These are phyloP conservation scores for Phragmatobia fuliginosa DNA, from an alignment of 2,888 invertebrate genomes.

Conservation along the genomic window DNA sequence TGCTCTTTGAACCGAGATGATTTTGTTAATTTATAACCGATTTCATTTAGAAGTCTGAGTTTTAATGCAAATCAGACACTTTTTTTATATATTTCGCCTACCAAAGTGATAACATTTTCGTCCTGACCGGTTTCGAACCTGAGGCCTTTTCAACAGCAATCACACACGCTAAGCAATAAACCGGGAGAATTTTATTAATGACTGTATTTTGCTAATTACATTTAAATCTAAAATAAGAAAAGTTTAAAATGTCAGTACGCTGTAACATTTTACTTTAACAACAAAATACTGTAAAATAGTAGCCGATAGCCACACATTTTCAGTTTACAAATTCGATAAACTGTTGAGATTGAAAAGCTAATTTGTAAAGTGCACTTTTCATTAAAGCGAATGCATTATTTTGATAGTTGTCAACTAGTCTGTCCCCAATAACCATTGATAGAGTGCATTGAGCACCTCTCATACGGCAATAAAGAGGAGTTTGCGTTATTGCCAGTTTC, in stretches of 20 bases:
- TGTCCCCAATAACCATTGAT: not conserved
- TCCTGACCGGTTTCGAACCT: too few relatives aligned
- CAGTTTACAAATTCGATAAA: not conserved
- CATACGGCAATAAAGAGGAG: not conserved
- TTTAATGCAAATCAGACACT: not conserved
- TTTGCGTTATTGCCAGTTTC: conserved; percentile 5
- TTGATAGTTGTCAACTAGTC: not conserved
- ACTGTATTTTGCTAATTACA: not conserved
- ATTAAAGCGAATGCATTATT: not conserved
- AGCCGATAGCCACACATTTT: too few relatives aligned
- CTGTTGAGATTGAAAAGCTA: not conserved
- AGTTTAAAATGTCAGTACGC: too few relatives aligned
- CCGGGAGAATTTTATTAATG: too few relatives aligned
- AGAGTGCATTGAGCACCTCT: not conserved
- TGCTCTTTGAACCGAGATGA: not conserved
- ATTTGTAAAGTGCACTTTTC: not conserved
- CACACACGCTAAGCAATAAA: too few relatives aligned
- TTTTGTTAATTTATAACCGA: not conserved
- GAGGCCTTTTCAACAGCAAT: too few relatives aligned
- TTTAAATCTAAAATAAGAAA: too few relatives aligned
- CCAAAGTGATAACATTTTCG: too few relatives aligned
- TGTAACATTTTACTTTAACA: too few relatives aligned
- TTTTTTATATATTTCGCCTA: too few relatives aligned
- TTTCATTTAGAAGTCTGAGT: not conserved
- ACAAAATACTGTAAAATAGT: too few relatives aligned